Percentiles rank a stretch among this genome's conserved stretches.
phyloP scores from a whole-genome alignment of 2,797 vertebrate species.

The Perodicticus potto region DNA sequence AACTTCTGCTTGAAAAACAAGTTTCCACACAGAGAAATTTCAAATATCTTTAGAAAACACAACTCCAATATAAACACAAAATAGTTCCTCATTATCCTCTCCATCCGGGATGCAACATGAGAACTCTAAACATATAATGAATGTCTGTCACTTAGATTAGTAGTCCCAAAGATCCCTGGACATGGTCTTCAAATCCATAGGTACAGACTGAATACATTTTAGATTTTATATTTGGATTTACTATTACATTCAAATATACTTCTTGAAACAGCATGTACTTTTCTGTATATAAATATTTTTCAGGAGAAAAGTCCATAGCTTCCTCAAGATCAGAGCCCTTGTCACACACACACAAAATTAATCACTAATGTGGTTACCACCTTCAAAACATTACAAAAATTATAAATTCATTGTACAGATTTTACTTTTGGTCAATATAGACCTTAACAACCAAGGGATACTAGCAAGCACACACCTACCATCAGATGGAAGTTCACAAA shows the following conservation, averaged over 20 bases:
- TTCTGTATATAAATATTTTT: slow-evolving; percentile 29
- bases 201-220: neutral
- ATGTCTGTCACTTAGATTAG: neutral
- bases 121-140: neutral
- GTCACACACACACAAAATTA: neutral
- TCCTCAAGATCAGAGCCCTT: neutral
- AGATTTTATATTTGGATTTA: neutral
- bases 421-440: neutral
- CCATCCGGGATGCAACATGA: neutral
- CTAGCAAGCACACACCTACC: neutral
- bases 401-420: neutral
- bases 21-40: neutral
- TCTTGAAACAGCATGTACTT: neutral
- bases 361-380: neutral
- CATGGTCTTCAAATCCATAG: too few relatives aligned
- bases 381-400: slow-evolving; percentile 42
- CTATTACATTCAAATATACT: neutral
- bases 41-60: slow-evolving; percentile 1
- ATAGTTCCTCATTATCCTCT: neutral
- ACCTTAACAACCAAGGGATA: neutral
- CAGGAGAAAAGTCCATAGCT: neutral
- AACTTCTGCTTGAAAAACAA: neutral
- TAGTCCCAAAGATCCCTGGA: neutral
- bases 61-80: neutral
- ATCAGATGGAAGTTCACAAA: neutral